Evolutionary conservation across 2,113 vertebrate species (phyloP).

Genomic region (Prinia subflava): DNA sequence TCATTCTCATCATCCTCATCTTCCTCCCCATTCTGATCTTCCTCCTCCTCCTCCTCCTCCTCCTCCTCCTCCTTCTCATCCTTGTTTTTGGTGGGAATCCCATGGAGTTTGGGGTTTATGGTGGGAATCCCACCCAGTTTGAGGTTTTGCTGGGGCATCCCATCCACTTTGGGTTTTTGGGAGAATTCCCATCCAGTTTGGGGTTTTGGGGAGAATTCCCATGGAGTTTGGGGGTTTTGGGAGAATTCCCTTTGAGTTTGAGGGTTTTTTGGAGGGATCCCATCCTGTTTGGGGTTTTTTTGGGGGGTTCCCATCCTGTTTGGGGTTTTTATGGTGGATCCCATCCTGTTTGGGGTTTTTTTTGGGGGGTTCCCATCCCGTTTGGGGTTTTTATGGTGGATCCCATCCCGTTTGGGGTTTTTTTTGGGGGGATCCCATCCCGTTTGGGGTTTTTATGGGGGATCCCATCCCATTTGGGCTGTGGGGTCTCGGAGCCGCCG

Average conservation of each 20-base stretch:
- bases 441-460: background rate
- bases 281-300: too few species aligned
- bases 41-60: background rate
- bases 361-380: fast-evolving
- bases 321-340: background rate
- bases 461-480: too few species aligned
- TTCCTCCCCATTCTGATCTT: background rate
- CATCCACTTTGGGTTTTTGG: background rate
- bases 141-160: background rate
- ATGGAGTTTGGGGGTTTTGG: too few species aligned
- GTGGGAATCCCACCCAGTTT: fast-evolving
- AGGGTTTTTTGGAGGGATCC: background rate
- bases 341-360: background rate
- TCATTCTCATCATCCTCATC: too few species aligned
- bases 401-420: too few species aligned
- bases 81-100: background rate
- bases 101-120: fast-evolving
- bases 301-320: fast-evolving
- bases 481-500: background rate
- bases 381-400: background rate
- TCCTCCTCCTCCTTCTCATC: background rate
- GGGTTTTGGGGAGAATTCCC: fast-evolving
- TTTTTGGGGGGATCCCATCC: fast-evolving
- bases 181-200: background rate
- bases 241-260: background rate